Base-by-base conservation (phyloP, 2,888 invertebrate species). In the Cepaea hortensis region DNA sequence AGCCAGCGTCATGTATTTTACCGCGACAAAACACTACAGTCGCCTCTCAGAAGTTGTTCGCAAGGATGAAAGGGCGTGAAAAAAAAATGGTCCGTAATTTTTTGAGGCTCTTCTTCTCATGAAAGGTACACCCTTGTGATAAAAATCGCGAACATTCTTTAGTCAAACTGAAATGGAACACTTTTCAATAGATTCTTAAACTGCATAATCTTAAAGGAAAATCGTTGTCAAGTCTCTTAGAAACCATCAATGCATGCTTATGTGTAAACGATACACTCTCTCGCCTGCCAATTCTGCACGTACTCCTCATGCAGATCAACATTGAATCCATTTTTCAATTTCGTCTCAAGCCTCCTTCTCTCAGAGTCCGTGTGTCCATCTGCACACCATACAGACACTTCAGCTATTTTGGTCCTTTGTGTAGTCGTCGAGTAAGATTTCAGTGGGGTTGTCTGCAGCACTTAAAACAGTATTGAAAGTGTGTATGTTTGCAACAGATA, bases 221-320 rank as follows among this genome's bases (percentile, higher is more conserved):
- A 75, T 18, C 48, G 15, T 15, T 50, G 75, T 75, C 75, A 75
- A 75, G 15, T 3, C 48, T 48, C 48, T 55, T 55, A 55, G 55
- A 55, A 55, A 77, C n/a, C 55, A 23, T 77, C n/a, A 4, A 23
- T 77, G 77, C 77, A 55, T n/a, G 55, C 61, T 77, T 77, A n/a
- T 77, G 18, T 77, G 77, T 61, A 55, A 77, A 77, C 61, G 77
- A 61, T 77, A 77, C 9, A 77, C 77, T 75, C 18, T 75, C 3
- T 20, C 46, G 46, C 13, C 46, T 20, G 20, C 20, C 15, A 75
- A 75, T 50, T 75, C 75, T 48, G 5, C 75, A 75, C 75, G 75
- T 2, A 75, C 75, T 48, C 46, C 75, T 75, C 50, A 18, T 75
- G 23, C 18, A 48, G 48, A 75, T 50, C 75, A 75, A 75, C 75